Evolutionary conservation across 2,113 vertebrate species (phyloP).

Genomic region (Salvator merianae): DNA sequence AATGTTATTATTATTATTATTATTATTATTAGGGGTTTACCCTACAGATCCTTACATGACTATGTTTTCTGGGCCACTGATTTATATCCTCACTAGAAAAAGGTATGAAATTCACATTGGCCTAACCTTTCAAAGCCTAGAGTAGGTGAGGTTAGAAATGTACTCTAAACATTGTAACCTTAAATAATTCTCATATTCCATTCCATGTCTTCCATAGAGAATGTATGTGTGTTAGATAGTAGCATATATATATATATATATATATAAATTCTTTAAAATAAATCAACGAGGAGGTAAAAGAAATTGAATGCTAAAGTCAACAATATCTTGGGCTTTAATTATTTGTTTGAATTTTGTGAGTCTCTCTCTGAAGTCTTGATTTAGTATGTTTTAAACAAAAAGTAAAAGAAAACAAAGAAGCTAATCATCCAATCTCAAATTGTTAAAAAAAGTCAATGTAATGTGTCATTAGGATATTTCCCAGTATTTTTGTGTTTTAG

Average conservation of each 20-base stretch:
- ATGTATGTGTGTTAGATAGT: not conserved
- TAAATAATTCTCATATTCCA: not conserved
- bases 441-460: too few relatives aligned
- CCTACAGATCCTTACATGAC: too few relatives aligned
- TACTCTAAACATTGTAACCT: not conserved
- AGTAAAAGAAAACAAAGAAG: not conserved
- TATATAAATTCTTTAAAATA: too few relatives aligned
- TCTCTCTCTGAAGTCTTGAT: not conserved
- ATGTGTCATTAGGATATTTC: too few relatives aligned
- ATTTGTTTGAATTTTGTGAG: not conserved
- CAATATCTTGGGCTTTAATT: not conserved
- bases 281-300: not conserved
- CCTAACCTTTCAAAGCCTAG: too few relatives aligned
- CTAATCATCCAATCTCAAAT: not conserved
- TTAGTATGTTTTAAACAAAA: not conserved
- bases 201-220: not conserved
- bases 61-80: too few relatives aligned
- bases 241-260: not conserved
- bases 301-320: not conserved
- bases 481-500: not conserved
- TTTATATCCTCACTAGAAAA: too few relatives aligned
- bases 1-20: too few relatives aligned
- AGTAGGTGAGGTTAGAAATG: too few relatives aligned
- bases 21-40: too few relatives aligned
- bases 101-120: too few relatives aligned